phyloP scores from a whole-genome alignment of 2,113 vertebrate species.

The Craseonycteris thonglongyai region DNA sequence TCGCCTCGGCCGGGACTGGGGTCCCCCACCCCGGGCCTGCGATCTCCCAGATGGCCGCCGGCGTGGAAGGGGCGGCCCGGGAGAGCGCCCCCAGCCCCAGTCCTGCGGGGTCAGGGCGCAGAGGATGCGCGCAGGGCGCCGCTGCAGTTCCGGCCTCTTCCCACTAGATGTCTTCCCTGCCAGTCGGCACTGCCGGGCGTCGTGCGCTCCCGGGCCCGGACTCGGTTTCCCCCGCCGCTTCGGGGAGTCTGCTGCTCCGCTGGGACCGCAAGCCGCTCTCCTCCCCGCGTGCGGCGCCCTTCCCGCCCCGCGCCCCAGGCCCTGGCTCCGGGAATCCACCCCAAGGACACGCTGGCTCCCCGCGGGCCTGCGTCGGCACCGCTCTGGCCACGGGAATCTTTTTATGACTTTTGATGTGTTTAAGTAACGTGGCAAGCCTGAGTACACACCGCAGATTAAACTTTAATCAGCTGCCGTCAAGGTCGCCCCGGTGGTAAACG shows the following conservation, averaged over 20 bases:
- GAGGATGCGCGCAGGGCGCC: background rate
- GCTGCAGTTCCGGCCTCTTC: conserved; percentile 77
- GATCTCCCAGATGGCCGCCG: background rate
- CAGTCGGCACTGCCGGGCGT: conserved; percentile 62
- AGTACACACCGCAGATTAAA: conserved; percentile 83
- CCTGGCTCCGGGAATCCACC: conserved; percentile 50
- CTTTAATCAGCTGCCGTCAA: conserved; percentile 84
- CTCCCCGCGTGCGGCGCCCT: rapidly evolving
- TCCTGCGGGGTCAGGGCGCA: rapidly evolving
- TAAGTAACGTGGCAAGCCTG: conserved; percentile 79
- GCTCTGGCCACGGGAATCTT: conserved; percentile 76
- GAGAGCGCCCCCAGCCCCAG: background rate
- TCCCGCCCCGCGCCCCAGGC: background rate
- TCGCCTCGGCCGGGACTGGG: background rate
- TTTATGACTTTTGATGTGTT: conserved; percentile 81
- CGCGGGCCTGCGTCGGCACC: conserved; percentile 19
- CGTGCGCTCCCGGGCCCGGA: background rate
- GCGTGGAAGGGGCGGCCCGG: background rate
- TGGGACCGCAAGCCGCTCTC: background rate
- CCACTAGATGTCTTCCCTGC: conserved; percentile 86
- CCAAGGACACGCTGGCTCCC: conserved; percentile 61
- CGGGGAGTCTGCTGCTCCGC: background rate
- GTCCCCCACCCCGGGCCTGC: background rate
- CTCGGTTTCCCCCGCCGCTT: conserved; percentile 22
- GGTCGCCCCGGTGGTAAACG: conserved; percentile 83